Percentiles rank a stretch among this genome's conserved stretches.
These are phyloP conservation scores for Paguma larvata DNA, from an alignment of 2,797 vertebrate genomes.

Conservation along the genomic window DNA sequence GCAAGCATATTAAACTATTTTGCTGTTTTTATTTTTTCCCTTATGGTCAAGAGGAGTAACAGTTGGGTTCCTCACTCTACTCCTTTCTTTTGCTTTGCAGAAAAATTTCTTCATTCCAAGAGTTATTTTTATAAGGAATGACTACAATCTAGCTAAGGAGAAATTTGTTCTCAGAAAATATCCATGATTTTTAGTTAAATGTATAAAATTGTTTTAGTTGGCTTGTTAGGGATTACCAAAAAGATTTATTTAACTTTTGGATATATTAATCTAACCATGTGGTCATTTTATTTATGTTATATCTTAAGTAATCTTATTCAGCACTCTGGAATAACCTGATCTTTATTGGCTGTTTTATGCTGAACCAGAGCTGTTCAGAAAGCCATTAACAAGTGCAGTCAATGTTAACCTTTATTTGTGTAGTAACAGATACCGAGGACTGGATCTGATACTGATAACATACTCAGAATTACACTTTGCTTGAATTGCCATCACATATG, in stretches of 20 bases:
- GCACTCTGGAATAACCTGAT: conserved; percentile 30
- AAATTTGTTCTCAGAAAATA: conserved; percentile 47
- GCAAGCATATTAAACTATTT: conserved; percentile 10
- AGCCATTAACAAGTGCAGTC: conserved; percentile 13
- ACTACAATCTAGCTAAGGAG: background rate
- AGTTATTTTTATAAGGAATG: conserved; percentile 27
- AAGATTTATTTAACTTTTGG: conserved; percentile 56
- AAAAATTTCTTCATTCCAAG: background rate
- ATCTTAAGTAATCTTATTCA: conserved; percentile 27
- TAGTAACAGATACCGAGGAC: background rate
- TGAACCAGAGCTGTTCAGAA: conserved; percentile 14
- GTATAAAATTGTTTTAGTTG: conserved; percentile 50
- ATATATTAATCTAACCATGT: background rate
- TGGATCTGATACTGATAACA: conserved; percentile 21
- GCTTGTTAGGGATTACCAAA: conserved; percentile 12
- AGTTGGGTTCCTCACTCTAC: background rate
- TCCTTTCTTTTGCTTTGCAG: background rate
- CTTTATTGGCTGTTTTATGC: background rate
- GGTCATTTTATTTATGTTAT: conserved; percentile 52
- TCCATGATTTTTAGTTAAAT: conserved; percentile 26
- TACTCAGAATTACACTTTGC: conserved; percentile 28
- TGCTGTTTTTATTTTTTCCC: background rate
- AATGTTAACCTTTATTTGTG: background rate
- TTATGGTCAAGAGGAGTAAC: background rate
- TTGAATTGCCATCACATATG: background rate